A percentile compares a stretch with the other conserved stretches of the same genome.
Conservation (phyloP, 2,888 invertebrate genomes). For the Allacma fusca region DNA sequence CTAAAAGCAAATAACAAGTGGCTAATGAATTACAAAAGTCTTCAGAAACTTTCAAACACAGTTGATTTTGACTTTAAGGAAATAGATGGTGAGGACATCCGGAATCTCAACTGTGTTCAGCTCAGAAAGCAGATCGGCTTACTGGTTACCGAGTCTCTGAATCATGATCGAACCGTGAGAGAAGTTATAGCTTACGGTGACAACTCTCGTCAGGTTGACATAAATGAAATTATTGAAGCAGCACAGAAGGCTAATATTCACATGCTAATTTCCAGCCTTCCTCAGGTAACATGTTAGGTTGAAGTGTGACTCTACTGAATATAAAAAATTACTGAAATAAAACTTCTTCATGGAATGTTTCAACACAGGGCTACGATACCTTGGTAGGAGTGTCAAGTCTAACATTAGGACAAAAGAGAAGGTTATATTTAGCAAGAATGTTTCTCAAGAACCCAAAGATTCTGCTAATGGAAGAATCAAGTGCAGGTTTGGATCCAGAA, state of each 20-base stretch:
- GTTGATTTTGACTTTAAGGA: slow-evolving; percentile 12
- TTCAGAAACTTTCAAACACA: too few species aligned
- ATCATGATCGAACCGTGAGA: neutral
- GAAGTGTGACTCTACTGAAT: too few species aligned
- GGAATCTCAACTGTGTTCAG: neutral
- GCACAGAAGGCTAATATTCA: slow-evolving; percentile 9
- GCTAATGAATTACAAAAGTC: too few species aligned
- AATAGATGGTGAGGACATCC: slow-evolving; percentile 7
- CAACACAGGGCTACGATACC: slow-evolving; percentile 1
- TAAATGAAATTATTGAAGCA: slow-evolving; percentile 9
- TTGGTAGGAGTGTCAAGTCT: neutral
- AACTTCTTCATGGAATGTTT: too few species aligned
- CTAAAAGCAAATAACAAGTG: too few species aligned
- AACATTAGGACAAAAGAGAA: neutral
- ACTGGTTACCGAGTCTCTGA: neutral
- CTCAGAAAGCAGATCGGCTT: neutral
- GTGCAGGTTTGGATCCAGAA: neutral
- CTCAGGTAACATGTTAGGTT: neutral
- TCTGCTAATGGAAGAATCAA: neutral
- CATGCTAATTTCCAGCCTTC: slow-evolving; percentile 18
- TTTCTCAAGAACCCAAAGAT: slow-evolving; percentile 21
- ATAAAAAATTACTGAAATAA: too few species aligned
- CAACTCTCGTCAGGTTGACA: neutral
- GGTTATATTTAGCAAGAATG: neutral
- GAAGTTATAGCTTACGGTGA: slow-evolving; percentile 15